These are phyloP conservation scores for Sycobia sp. DNA, from an alignment of 1,140 invertebrate genomes.

Conservation along the genomic window DNA sequence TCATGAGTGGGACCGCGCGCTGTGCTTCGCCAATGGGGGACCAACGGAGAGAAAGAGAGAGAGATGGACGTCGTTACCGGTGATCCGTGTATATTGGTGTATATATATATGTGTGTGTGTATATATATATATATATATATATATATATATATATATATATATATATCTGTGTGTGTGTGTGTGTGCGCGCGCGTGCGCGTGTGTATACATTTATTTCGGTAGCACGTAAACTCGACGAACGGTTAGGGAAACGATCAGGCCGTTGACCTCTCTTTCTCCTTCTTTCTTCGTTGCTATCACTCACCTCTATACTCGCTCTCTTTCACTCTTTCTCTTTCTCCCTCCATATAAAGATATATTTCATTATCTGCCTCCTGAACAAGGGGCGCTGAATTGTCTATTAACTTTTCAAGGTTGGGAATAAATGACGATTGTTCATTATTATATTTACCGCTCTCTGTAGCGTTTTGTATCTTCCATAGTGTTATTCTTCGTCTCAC, in stretches of 20 bases:
- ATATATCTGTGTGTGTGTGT: too few species aligned
- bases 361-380: background rate
- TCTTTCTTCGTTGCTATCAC: slow-evolving; percentile 7
- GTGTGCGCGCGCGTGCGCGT: too few species aligned
- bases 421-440: too few species aligned
- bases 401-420: too few species aligned
- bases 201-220: slow-evolving; percentile 49
- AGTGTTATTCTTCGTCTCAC: too few species aligned
- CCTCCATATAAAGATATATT: background rate
- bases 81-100: background rate
- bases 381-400: too few species aligned
- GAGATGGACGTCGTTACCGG: too few species aligned
- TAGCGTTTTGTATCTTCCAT: too few species aligned
- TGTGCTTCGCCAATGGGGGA: slow-evolving; percentile 35
- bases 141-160: background rate
- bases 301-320: background rate
- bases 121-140: slow-evolving; percentile 37
- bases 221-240: slow-evolving; percentile 51
- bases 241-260: slow-evolving; percentile 43
- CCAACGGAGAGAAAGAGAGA: slow-evolving; percentile 18
- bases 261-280: slow-evolving; percentile 39
- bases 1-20: slow-evolving; percentile 37
- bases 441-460: too few species aligned
- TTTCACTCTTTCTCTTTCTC: background rate
- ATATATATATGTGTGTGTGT: background rate